phyloP scores from a whole-genome alignment of 1,140 invertebrate species.

The Choristoneura fumiferana region DNA sequence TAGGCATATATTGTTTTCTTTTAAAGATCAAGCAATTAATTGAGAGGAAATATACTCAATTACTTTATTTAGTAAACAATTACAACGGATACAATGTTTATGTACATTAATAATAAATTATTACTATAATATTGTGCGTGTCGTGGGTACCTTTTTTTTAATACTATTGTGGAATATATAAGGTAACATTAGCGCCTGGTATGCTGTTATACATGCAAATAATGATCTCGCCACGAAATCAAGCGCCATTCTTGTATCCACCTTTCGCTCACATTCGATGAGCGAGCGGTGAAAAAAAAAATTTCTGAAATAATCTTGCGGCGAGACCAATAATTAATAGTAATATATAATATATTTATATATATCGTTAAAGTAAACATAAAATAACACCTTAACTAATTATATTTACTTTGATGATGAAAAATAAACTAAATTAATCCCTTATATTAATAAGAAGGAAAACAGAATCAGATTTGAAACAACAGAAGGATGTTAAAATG shows the following conservation, averaged over 20 bases:
- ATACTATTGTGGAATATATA: conserved; percentile 42
- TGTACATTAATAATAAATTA: conserved; percentile 34
- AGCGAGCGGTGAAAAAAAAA: too few relatives aligned
- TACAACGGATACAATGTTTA: conserved; percentile 39
- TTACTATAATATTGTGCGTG: conserved; percentile 31
- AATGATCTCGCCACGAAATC: not conserved
- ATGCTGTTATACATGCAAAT: conserved; percentile 6
- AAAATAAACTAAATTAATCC: conserved; percentile 8
- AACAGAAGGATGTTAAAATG: not conserved
- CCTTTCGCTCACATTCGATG: too few relatives aligned
- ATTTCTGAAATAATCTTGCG: too few relatives aligned
- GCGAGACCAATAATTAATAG: too few relatives aligned
- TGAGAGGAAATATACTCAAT: conserved; percentile 6
- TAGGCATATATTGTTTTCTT: too few relatives aligned
- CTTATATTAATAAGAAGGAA: not conserved
- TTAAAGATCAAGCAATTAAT: too few relatives aligned
- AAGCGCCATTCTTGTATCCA: too few relatives aligned
- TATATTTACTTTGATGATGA: conserved; percentile 14
- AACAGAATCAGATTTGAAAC: conserved; percentile 10
- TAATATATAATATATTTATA: not conserved
- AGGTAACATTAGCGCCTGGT: conserved; percentile 74
- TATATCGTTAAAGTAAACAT: not conserved
- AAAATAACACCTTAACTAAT: conserved; percentile 8
- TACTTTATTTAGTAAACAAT: conserved; percentile 41
- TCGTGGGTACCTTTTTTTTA: conserved; percentile 60